Evolutionary conservation across 2,113 vertebrate species (phyloP).

Genomic region (Perca flavescens): DNA sequence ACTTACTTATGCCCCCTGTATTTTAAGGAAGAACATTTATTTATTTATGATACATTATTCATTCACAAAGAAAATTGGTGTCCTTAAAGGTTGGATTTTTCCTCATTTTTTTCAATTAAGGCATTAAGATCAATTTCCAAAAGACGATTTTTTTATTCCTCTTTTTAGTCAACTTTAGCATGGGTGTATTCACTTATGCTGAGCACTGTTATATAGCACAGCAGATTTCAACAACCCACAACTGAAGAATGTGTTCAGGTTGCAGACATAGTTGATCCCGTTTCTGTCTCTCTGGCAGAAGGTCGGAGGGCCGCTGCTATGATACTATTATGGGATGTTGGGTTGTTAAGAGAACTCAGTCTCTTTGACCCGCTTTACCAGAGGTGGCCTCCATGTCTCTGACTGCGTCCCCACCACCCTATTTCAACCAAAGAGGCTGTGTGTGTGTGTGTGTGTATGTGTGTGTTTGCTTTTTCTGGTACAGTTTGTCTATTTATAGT

Average conservation of each 20-base stretch:
- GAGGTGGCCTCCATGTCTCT: conserved; percentile 57
- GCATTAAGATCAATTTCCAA: too few species aligned
- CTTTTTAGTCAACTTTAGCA: too few species aligned
- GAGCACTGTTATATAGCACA: too few species aligned
- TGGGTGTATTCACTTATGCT: too few species aligned
- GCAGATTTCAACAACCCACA: not conserved
- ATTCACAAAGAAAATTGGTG: too few species aligned
- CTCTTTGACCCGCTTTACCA: conserved; percentile 74
- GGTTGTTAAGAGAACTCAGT: conserved; percentile 30
- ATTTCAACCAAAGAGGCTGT: conserved; percentile 23
- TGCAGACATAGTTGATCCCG: not conserved
- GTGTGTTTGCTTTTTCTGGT: not conserved
- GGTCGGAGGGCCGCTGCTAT: not conserved
- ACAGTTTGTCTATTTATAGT: conserved; percentile 6
- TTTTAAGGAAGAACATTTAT: too few species aligned
- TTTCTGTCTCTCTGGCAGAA: not conserved
- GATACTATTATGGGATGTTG: conserved; percentile 63
- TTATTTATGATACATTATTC: too few species aligned
- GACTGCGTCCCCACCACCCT: conserved; percentile 27
- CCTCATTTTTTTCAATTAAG: too few species aligned
- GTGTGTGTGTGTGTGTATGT: conserved; percentile 28
- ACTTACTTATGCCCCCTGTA: too few species aligned
- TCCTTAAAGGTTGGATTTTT: too few species aligned
- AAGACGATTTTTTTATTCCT: too few species aligned
- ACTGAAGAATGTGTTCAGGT: conserved; percentile 8